Evolutionary conservation across 1,140 invertebrate genomes (phyloP), one percentile per base, ranked within the genome.

Genomic region (Apocrypta bakeri): DNA sequence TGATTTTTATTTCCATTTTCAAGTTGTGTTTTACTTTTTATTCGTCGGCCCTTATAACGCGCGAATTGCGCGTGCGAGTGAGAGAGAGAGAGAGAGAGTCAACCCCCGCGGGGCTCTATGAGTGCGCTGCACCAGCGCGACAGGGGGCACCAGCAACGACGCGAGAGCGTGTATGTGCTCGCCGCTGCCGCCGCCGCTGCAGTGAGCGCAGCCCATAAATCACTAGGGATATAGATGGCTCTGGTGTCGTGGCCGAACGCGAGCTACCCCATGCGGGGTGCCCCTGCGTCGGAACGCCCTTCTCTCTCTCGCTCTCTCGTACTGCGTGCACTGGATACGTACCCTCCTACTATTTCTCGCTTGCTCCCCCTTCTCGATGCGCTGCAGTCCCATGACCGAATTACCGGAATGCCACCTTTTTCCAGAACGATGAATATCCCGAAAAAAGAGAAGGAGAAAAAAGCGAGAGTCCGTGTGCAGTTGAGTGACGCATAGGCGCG

Each of bases 171-270:
- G 17, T 56, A 56, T 56, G 48, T 7, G 33, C 33, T 37, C n/a
- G 33, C 33, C 61, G 37, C 37, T 87, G 89, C 87, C 89, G 84
- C 86, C 90, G 89, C 90, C 90, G 90, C 88, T 91, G 90, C 89
- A 90, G 87, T 87, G 88, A 68, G 64, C 24, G 69, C 69, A 33
- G 79, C 56, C 87, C 91, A 91, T 92, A 92, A 92, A 92, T 92
- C 91, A 90, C 85, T 78, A 25, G 85, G 90, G 89, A 91, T 92
- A 92, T 91, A 92, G 91, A 92, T 92, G 91, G 91, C 90, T 91
- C 91, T 90, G 89, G 90, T 90, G 90, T 92, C 91, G 88, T 90
- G 87, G 89, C 88, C 90, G 90, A 90, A 90, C 86, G 87, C 89
- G 87, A 90, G 90, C 87, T 91, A 91, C 91, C 90, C 91, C 91